A percentile compares a stretch with the other conserved stretches of the same genome.
Conservation (phyloP, 2,888 invertebrate genomes). For the Agrenia bidenticulata region DNA sequence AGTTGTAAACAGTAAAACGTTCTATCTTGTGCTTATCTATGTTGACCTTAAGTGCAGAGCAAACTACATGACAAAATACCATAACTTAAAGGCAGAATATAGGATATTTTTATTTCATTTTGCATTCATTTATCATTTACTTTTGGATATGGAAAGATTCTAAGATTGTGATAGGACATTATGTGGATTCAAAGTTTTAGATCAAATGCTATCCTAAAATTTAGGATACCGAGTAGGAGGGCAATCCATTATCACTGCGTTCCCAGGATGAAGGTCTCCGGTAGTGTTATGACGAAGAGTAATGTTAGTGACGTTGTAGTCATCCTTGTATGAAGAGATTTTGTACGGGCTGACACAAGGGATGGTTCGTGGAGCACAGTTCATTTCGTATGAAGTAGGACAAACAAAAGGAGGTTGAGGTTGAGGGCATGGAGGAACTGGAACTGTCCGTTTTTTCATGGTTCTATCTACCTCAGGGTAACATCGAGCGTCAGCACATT, state of each 20-base stretch:
- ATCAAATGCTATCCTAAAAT: too few species aligned
- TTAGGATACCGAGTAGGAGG: too few species aligned
- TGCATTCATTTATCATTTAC: too few species aligned
- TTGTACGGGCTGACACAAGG: neutral
- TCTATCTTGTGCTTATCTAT: too few species aligned
- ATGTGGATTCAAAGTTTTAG: too few species aligned
- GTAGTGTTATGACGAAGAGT: neutral
- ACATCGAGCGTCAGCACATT: neutral
- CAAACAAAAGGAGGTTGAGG: neutral
- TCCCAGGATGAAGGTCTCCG: neutral
- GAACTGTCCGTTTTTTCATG: neutral
- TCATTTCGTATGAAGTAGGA: neutral
- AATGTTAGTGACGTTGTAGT: slow-evolving; percentile 2
- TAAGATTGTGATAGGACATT: too few species aligned
- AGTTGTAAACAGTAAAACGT: too few species aligned
- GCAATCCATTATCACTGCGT: neutral
- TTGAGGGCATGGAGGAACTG: neutral
- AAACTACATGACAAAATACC: too few species aligned
- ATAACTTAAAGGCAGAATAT: too few species aligned
- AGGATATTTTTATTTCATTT: too few species aligned
- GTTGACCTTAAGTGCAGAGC: too few species aligned
- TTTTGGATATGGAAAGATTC: too few species aligned
- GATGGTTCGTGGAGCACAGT: neutral
- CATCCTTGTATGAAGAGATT: neutral
- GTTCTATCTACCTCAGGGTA: neutral